These are phyloP conservation scores for Petrolisthes manimaculis DNA, from an alignment of 2,888 invertebrate genomes.

Conservation along the genomic window DNA sequence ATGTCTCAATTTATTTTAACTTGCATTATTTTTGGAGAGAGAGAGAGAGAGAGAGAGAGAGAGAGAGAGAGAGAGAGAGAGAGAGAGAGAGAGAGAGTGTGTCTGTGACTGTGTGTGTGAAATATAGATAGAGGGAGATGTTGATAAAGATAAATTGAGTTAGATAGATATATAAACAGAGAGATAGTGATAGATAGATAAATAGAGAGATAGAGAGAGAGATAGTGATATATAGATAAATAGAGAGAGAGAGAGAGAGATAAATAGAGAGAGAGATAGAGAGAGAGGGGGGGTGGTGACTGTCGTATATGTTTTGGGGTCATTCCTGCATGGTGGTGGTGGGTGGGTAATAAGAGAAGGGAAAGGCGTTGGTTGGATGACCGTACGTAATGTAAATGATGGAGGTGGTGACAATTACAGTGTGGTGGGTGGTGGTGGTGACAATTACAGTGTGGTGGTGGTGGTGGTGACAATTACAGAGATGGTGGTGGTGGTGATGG, in stretches of 20 bases:
- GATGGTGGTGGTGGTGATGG: not conserved
- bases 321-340: not conserved
- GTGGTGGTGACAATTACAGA: not conserved
- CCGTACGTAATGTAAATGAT: not conserved
- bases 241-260: no score
- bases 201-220: no score
- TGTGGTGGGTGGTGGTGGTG: not conserved
- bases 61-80: not conserved
- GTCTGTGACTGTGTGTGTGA: not conserved
- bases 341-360: not conserved
- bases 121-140: constrained; percentile 16
- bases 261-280: no score
- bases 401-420: not conserved
- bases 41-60: no score
- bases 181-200: no score
- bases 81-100: not conserved
- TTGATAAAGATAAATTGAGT: constrained; percentile 9
- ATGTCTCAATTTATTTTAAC: constrained; percentile 15
- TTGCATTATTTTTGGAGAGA: no score
- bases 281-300: not conserved
- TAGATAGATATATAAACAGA: no score
- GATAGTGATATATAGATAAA: no score
- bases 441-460: not conserved
- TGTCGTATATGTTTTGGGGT: not conserved
- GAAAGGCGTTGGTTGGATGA: not conserved